Base-by-base conservation (phyloP, 1,140 invertebrate species). In the Trinorchestia longiramus region DNA sequence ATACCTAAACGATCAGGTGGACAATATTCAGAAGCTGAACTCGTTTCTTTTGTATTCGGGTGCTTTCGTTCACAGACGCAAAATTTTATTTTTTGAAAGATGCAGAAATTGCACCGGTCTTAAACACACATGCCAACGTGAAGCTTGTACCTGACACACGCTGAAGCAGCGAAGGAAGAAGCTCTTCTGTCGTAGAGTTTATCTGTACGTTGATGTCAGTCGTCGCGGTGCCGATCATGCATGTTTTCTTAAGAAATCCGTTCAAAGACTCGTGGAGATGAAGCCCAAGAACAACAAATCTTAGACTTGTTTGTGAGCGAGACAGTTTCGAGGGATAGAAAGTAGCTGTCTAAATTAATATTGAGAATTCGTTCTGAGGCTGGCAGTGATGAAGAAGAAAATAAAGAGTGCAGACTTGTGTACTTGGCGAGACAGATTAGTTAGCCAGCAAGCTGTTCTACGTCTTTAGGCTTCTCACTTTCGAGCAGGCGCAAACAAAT, bases 391-490 rank as follows among this genome's bases (percentile, higher is more conserved):
- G 62, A 19, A 77, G 62, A 36, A 77, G 15, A 77, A 90, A 90
- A 90, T 41, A 19, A 90, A 90, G 6, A 90, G 15, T 19, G 28
- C 88, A 43, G 41, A 90, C 88, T 90, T 90, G 88, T 4, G 42
- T 42, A 41, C 88, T 43, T 90, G n/a, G 28, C 88, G 88, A 41
- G n/a, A 43, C 43, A 28, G 11, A 43, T 90, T 41, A 4, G 88
- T 90, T 43, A 90, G 11, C 41, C 88, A 42, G 88, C 11, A 28
- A 90, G 88, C 43, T 43, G 88, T 36, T 77, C 36, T 77, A 6
- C 88, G 88, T 90, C 88, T 90, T 90, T 15, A 43, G 88, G 88
- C 41, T 41, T 42, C n/a, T 90, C 88, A 90, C 88, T 36, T 90
- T 42, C 28, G 41, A 0, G 88, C 41, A 15, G 15, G 87, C 8